These are phyloP conservation scores for Zaprionus ornatus DNA, from an alignment of 1,140 invertebrate species.

Conservation along the genomic window DNA sequence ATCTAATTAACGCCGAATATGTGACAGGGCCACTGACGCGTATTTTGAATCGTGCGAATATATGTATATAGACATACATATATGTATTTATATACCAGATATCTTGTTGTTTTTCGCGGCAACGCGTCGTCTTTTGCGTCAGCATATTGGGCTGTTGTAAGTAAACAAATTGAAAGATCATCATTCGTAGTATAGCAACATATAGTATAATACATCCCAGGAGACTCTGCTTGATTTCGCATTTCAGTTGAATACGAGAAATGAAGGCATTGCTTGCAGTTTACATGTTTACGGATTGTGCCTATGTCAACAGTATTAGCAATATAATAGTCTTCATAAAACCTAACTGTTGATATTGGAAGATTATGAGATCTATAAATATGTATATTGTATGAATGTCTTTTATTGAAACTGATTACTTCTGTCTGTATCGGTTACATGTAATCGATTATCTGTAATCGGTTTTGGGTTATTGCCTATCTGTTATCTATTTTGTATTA, in stretches of 20 bases:
- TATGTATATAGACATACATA: conserved; percentile 10
- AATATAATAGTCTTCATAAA: background rate
- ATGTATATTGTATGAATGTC: too few relatives aligned
- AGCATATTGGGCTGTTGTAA: conserved; percentile 37
- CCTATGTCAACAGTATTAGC: background rate
- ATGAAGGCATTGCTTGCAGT: background rate
- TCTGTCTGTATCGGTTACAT: too few relatives aligned
- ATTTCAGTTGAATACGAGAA: conserved; percentile 3
- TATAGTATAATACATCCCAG: conserved; percentile 11
- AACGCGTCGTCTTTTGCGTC: conserved; percentile 37
- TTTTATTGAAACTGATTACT: too few relatives aligned
- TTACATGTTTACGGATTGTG: background rate
- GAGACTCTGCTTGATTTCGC: conserved; percentile 18
- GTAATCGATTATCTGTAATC: too few relatives aligned
- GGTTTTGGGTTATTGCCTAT: background rate
- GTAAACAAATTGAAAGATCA: conserved; percentile 38
- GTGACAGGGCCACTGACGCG: conserved; percentile 22
- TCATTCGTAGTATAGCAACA: conserved; percentile 12
- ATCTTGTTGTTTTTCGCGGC: conserved; percentile 31
- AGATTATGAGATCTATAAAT: background rate
- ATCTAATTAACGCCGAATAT: conserved; percentile 35
- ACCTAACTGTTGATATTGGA: background rate
- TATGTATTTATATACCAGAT: conserved; percentile 11
- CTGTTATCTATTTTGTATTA: too few relatives aligned
- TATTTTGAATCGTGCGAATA: conserved; percentile 30